Percentiles rank a stretch among this genome's conserved stretches.
Conservation (phyloP, 2,113 vertebrate species). For the Acrocephalus kingi region DNA sequence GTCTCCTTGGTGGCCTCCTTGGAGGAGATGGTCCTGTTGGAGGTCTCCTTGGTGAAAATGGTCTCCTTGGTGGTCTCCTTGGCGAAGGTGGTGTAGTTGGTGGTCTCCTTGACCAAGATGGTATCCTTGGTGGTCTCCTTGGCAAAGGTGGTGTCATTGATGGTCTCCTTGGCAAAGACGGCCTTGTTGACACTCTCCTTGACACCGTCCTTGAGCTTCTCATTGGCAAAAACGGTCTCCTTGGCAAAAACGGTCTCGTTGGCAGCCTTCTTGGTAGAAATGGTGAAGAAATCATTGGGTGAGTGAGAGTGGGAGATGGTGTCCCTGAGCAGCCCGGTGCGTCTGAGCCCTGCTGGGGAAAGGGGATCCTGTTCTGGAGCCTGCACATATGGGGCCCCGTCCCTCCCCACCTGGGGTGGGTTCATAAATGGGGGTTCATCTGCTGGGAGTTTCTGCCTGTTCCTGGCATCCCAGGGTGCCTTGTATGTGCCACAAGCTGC, state of each 20-base stretch:
- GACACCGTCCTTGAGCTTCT: not conserved
- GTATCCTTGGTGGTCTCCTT: not conserved
- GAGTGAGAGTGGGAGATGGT: not conserved
- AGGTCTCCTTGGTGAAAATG: rapidly evolving
- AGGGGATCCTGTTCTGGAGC: not conserved
- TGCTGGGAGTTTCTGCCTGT: not conserved
- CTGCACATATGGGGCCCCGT: not conserved
- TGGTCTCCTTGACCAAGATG: not conserved
- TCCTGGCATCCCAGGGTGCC: not conserved
- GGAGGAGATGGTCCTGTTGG: not conserved
- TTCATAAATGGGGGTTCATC: not conserved
- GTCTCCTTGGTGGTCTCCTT: rapidly evolving
- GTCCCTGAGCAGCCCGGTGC: rapidly evolving
- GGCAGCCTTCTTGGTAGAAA: not conserved
- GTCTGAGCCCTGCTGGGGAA: not conserved
- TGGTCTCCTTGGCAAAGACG: not conserved
- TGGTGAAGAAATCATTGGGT: not conserved
- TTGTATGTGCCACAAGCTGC: not conserved
- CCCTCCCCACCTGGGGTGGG: not conserved
- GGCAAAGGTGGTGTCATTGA: not conserved
- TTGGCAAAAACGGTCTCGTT: slow-evolving; percentile 6
- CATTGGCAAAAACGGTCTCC: not conserved
- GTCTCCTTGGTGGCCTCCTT: not conserved
- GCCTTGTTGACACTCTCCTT: slow-evolving; percentile 15
- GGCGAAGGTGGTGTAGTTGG: not conserved